Base-by-base conservation (phyloP, 1,140 invertebrate species). In the Drosophila albomicans region DNA sequence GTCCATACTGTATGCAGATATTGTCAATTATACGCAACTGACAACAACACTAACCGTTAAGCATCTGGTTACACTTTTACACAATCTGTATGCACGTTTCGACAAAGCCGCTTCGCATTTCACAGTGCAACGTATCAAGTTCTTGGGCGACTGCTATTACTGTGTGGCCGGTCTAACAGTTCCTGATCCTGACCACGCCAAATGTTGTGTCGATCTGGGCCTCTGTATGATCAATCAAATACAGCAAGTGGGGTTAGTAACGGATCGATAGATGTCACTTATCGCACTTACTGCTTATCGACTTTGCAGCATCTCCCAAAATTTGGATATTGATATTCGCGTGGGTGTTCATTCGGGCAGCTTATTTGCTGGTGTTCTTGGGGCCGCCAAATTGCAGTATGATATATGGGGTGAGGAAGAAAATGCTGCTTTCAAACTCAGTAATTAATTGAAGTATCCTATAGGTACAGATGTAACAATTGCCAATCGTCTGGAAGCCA, bases 281-380 rank as follows among this genome's bases (percentile, higher is more conserved):
- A 25, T 4, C 20, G 20, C 3, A 25, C 20, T 25, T 25, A 25
- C 20, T 25, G 20, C 35, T 35, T 35, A 46, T 10, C 1, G 0
- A 0, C 6, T n/a, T n/a, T 20, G 8, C 59, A 95, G 97, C 81
- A 94, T 95, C 49, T 94, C 95, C 38, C 94, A 95, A 20, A 93
- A 95, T 1, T 93, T 98, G 5, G 95, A 97, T 75, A 97, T 99
- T n/a, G 96, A 99, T 87, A 99, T 99, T 98, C 93, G 98, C 78
- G 99, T 99, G 71, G 98, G 98, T 0, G 95, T 99, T 0, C 98
- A 99, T 92, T 97, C 96, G 13, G 98, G 98, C 1, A 95, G 95
- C 82, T 97, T 99, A 43, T 93, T 98, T 5, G 97, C 97, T 64
- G 98, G 98, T 0, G 95, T 99, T 1, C 94, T 99, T 20, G 98